Percentiles rank a stretch among this genome's conserved stretches.
These are phyloP conservation scores for Trachops cirrhosus DNA, from an alignment of 2,797 vertebrate genomes.

Conservation along the genomic window DNA sequence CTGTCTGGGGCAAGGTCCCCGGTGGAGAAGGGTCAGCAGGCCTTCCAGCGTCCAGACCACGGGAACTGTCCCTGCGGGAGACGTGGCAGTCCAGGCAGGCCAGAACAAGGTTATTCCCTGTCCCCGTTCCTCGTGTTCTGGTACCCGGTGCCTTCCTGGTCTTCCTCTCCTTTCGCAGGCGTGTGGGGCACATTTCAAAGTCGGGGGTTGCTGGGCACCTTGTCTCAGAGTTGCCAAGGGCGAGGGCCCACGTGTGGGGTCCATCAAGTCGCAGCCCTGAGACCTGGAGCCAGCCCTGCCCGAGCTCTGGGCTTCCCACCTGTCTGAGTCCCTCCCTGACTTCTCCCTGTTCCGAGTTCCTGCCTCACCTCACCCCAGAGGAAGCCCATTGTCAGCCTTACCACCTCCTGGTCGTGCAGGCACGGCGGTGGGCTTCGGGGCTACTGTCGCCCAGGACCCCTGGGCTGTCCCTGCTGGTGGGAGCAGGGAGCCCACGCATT, in stretches of 20 bases:
- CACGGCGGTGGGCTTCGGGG: neutral
- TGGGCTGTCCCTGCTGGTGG: neutral
- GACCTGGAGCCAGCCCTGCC: neutral
- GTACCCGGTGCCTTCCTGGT: neutral
- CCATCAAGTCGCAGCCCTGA: neutral
- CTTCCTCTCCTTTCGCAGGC: slow-evolving; percentile 1
- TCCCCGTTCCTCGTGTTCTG: neutral
- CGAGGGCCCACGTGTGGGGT: neutral
- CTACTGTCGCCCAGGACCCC: neutral
- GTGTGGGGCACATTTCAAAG: slow-evolving; percentile 55
- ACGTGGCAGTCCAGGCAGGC: neutral
- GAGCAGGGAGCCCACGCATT: neutral
- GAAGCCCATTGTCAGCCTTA: neutral
- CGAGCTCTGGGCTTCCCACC: neutral
- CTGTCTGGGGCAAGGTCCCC: too few relatives aligned
- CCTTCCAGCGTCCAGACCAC: neutral
- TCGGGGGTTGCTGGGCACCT: slow-evolving; percentile 28
- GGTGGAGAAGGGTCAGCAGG: neutral
- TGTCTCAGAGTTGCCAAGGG: slow-evolving; percentile 15
- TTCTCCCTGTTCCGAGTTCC: neutral
- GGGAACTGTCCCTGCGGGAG: neutral
- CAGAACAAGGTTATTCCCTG: neutral
- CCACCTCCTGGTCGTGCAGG: too few relatives aligned
- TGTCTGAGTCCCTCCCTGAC: neutral
- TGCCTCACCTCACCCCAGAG: neutral